These are phyloP conservation scores for Dreissena polymorpha DNA, from an alignment of 1,140 invertebrate genomes.

Conservation along the genomic window DNA sequence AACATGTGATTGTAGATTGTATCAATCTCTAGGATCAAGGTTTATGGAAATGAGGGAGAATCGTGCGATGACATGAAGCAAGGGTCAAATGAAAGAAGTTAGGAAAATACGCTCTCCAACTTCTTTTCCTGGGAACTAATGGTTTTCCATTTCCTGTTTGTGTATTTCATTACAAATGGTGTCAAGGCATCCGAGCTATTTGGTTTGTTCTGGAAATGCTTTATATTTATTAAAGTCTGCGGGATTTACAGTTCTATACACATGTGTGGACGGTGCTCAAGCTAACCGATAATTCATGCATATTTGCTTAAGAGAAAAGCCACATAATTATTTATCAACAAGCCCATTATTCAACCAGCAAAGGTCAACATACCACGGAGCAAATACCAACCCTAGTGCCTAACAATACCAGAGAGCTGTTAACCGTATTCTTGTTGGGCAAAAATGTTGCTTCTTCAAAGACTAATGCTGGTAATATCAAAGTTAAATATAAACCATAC, in stretches of 20 bases:
- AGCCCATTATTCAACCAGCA: constrained; percentile 25
- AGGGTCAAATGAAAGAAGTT: constrained; percentile 20
- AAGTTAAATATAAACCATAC: no score
- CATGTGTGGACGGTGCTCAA: constrained; percentile 51
- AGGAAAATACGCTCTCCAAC: constrained; percentile 48
- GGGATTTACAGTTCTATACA: no score
- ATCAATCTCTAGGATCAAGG: constrained; percentile 40
- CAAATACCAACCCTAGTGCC: no score
- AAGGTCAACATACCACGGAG: constrained; percentile 35
- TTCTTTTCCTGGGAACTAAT: no score
- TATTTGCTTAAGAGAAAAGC: not conserved
- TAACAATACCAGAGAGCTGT: constrained; percentile 25
- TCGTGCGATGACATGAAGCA: constrained; percentile 16
- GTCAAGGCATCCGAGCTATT: constrained; percentile 44
- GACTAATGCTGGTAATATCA: no score
- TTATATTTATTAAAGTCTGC: constrained; percentile 29
- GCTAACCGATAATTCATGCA: constrained; percentile 28
- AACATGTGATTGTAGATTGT: constrained; percentile 26
- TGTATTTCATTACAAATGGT: constrained; percentile 53
- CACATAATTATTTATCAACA: not conserved
- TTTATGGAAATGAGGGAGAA: constrained; percentile 28
- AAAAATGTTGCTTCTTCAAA: no score
- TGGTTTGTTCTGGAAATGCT: constrained; percentile 49
- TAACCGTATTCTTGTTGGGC: constrained; percentile 45
- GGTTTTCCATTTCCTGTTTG: constrained; percentile 53